A percentile compares a stretch with the other conserved stretches of the same genome.
Conservation (phyloP, 2,888 invertebrate genomes). For the Mythimna loreyi region DNA sequence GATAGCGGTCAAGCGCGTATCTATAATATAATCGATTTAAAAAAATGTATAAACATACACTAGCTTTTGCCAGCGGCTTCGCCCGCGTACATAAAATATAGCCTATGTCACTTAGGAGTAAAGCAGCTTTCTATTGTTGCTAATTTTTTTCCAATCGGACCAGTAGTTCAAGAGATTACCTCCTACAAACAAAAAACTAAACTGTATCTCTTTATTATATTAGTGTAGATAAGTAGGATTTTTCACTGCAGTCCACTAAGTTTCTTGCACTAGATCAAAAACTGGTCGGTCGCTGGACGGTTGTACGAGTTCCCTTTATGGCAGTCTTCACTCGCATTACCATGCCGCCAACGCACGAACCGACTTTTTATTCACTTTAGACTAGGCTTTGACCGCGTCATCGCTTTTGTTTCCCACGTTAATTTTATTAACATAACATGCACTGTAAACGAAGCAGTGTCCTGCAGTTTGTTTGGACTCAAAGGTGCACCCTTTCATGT, state of each 20-base stretch:
- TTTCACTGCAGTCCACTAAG: conserved; percentile 21
- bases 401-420: conserved; percentile 27
- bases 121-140: too few species aligned
- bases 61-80: too few species aligned
- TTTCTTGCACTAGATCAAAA: conserved; percentile 58
- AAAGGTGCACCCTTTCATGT: not conserved
- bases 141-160: too few species aligned
- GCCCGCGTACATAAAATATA: too few species aligned
- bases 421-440: not conserved
- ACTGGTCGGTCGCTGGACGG: conserved; percentile 51
- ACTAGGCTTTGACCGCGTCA: not conserved
- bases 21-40: too few species aligned
- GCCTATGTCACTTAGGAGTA: too few species aligned
- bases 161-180: too few species aligned
- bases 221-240: too few species aligned
- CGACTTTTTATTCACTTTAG: conserved; percentile 29
- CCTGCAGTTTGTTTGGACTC: not conserved
- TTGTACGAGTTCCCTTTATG: conserved; percentile 36
- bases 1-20: too few species aligned
- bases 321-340: conserved; percentile 30
- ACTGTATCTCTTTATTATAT: too few species aligned
- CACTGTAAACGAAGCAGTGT: conserved; percentile 6
- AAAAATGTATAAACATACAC: too few species aligned
- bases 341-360: conserved; percentile 3
- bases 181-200: too few species aligned